Evolutionary conservation across 2,797 vertebrate species (phyloP).

Genomic region (Peromyscus aztecus): DNA sequence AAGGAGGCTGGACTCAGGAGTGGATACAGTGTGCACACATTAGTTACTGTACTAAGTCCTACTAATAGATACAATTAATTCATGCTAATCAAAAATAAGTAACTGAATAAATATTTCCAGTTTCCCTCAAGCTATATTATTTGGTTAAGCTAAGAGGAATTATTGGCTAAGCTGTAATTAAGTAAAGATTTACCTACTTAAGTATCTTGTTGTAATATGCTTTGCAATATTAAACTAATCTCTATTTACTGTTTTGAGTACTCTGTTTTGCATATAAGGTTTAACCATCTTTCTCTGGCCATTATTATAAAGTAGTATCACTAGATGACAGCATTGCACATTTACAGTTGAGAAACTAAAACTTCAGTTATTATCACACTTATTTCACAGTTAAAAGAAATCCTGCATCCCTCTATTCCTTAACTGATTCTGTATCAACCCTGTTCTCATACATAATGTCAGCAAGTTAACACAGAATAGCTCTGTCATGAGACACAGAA

Average conservation of each 20-base stretch:
- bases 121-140: not conserved
- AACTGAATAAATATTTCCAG: not conserved
- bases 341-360: not conserved
- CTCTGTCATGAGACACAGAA: not conserved
- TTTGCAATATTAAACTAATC: slow-evolving; percentile 11
- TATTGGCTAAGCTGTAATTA: slow-evolving; percentile 39
- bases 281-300: not conserved
- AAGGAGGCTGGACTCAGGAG: not conserved
- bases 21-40: rapidly evolving
- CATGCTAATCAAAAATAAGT: not conserved
- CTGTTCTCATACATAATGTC: not conserved
- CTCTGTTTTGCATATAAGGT: not conserved
- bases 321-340: not conserved
- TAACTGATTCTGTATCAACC: not conserved
- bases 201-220: slow-evolving; percentile 42
- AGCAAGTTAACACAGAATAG: not conserved
- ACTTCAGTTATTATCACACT: not conserved
- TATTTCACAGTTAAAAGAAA: not conserved
- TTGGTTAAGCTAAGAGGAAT: slow-evolving; percentile 30
- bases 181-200: slow-evolving; percentile 22
- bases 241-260: not conserved
- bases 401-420: not conserved
- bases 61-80: not conserved
- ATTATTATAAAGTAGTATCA: not conserved
- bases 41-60: not conserved